phyloP scores from a whole-genome alignment of 2,113 vertebrate genomes.

The Hassar affinis region DNA sequence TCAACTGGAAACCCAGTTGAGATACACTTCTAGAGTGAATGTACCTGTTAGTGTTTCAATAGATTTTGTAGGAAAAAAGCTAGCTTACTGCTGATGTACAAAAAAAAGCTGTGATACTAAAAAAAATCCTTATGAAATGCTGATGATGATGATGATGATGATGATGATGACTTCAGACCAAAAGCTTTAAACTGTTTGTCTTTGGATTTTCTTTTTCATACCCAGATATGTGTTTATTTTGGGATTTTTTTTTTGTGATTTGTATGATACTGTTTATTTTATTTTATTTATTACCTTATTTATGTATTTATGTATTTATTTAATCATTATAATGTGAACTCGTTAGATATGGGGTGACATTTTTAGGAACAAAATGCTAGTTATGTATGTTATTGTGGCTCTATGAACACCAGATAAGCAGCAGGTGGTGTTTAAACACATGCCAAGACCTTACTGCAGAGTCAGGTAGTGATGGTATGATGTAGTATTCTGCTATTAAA shows the following conservation, averaged over 20 bases:
- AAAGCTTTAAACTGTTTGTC: too few relatives aligned
- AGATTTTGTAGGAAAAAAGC: slow-evolving; percentile 68
- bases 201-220: slow-evolving; percentile 63
- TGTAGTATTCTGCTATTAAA: background rate
- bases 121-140: slow-evolving; percentile 60
- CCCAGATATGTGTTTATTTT: slow-evolving; percentile 71
- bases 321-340: slow-evolving; percentile 65
- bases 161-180: slow-evolving; percentile 85
- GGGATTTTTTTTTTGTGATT: slow-evolving; percentile 57
- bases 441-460: background rate
- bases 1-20: slow-evolving; percentile 54
- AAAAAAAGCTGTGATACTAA: slow-evolving; percentile 65
- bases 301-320: slow-evolving; percentile 18
- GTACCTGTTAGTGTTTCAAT: slow-evolving; percentile 73
- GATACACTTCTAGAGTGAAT: slow-evolving; percentile 69
- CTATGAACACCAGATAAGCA: background rate
- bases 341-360: slow-evolving; percentile 61
- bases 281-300: slow-evolving; percentile 49
- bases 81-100: slow-evolving; percentile 70
- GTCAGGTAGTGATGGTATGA: background rate
- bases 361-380: slow-evolving; percentile 38
- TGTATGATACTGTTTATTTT: slow-evolving; percentile 71
- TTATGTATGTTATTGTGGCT: background rate
- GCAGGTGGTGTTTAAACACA: background rate
- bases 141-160: too few relatives aligned